phyloP scores from a whole-genome alignment of 2,888 invertebrate genomes.

The Ditula angustiorana region DNA sequence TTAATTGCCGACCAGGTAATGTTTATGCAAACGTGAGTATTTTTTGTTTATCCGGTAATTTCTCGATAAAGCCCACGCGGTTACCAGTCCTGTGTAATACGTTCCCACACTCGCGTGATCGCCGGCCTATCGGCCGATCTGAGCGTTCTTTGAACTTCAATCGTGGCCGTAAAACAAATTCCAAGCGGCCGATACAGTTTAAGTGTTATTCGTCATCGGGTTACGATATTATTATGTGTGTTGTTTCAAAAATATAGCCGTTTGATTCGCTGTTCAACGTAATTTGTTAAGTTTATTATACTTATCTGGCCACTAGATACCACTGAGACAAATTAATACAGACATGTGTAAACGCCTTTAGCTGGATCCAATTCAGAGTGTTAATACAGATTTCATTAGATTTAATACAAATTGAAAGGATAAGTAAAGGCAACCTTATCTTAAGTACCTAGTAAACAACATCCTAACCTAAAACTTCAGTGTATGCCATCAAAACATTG shows the following conservation, averaged over 20 bases:
- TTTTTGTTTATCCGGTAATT: not conserved
- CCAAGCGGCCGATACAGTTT: conserved; percentile 5
- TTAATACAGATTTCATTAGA: no score
- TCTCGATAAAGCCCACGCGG: not conserved
- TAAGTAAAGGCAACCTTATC: no score
- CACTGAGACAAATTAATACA: no score
- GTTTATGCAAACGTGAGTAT: not conserved
- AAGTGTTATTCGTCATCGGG: conserved; percentile 20
- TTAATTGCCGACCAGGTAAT: no score
- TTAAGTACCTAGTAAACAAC: no score
- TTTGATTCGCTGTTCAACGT: not conserved
- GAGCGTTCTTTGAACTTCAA: conserved; percentile 34
- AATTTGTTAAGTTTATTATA: not conserved
- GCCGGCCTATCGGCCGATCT: conserved; percentile 31
- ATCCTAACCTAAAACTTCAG: no score
- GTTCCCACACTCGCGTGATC: conserved; percentile 20
- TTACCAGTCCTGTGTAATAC: conserved; percentile 8
- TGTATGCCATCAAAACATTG: no score
- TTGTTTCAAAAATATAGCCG: not conserved
- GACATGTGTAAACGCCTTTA: no score
- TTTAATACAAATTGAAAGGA: no score
- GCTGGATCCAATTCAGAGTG: no score
- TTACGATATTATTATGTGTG: conserved; percentile 26
- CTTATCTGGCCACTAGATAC: no score
- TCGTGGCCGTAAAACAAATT: conserved; percentile 24